Conservation (phyloP, 2,113 vertebrate genomes). For the Calypte anna region DNA sequence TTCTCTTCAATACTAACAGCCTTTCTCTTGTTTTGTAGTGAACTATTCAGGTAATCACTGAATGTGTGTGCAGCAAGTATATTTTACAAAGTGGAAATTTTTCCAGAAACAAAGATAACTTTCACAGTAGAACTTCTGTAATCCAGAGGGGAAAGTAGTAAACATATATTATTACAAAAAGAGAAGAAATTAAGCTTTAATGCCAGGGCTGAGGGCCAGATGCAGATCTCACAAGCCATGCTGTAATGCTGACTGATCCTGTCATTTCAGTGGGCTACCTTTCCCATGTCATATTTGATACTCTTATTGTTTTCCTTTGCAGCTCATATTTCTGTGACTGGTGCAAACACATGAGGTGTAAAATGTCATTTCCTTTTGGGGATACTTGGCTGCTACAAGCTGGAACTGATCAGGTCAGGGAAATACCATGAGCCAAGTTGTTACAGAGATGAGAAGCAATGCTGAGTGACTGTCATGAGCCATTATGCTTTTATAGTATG, state of each 20-base stretch:
- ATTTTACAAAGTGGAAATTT: background rate
- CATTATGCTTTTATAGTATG: background rate
- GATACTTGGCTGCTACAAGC: background rate
- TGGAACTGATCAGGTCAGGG: background rate
- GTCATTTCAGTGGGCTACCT: background rate
- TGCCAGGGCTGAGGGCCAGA: background rate
- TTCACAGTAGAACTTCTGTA: background rate
- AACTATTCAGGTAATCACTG: background rate
- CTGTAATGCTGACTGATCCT: background rate
- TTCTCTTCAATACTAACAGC: background rate
- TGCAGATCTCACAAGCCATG: background rate
- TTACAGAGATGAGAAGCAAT: background rate
- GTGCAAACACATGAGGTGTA: background rate
- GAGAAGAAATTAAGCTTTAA: background rate
- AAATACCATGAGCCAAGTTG: background rate
- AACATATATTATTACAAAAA: background rate
- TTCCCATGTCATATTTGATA: background rate
- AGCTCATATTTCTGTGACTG: background rate
- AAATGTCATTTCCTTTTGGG: conserved; percentile 24
- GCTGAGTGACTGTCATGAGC: background rate
- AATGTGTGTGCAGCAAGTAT: background rate
- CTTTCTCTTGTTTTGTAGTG: background rate
- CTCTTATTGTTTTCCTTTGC: background rate
- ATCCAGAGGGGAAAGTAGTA: rapidly evolving
- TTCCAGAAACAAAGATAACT: background rate